Conservation (phyloP, 2,113 vertebrate species). For the Urocolius indicus region DNA sequence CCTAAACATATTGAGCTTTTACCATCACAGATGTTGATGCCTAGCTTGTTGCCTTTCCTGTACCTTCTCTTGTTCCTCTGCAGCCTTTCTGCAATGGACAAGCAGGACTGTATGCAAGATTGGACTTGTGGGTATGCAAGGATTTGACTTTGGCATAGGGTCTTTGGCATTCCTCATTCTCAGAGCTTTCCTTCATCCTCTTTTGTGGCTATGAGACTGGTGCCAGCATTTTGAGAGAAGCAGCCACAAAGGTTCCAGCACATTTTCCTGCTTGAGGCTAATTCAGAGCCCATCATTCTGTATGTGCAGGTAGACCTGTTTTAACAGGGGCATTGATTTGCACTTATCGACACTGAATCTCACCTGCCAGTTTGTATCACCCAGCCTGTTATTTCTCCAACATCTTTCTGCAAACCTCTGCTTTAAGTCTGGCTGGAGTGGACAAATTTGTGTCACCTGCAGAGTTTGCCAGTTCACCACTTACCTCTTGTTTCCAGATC, state of each 20-base stretch:
- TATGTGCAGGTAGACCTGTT: not conserved
- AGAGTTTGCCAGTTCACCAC: not conserved
- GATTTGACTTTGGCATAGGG: too few species aligned
- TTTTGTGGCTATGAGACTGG: accelerated
- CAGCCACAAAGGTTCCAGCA: not conserved
- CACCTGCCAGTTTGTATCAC: not conserved
- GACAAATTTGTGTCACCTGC: not conserved
- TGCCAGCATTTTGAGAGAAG: not conserved
- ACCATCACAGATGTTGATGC: not conserved
- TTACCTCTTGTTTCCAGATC: not conserved
- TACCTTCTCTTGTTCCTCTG: not conserved
- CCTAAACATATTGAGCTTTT: not conserved
- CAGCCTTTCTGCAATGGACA: not conserved
- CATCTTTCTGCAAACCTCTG: not conserved
- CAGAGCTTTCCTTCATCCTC: not conserved
- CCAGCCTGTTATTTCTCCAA: not conserved
- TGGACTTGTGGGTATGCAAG: not conserved
- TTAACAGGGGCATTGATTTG: slow-evolving; percentile 9
- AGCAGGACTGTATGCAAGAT: not conserved
- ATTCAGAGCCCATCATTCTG: not conserved
- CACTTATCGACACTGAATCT: not conserved
- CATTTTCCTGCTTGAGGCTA: not conserved
- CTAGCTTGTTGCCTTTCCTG: not conserved
- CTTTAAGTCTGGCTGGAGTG: not conserved
- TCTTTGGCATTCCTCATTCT: not conserved